phyloP scores from a whole-genome alignment of 2,797 vertebrate species.

The Acrossocheilus fasciatus region DNA sequence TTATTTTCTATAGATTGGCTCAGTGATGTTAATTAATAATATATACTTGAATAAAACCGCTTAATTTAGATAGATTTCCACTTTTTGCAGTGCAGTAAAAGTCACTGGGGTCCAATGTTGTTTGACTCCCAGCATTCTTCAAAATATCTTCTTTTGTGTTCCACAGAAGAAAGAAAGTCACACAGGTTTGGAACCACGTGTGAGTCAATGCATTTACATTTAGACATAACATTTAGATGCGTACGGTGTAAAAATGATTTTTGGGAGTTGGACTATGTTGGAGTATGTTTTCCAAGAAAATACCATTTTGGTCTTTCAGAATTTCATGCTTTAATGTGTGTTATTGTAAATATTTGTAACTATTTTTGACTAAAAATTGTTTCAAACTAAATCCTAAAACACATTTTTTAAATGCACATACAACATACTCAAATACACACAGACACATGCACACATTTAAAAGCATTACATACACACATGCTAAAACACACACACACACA shows the following conservation, averaged over 20 bases:
- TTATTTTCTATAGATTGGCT: no score
- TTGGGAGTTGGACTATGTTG: no score
- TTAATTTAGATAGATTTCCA: no score
- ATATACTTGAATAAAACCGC: no score
- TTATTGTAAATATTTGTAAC: neutral
- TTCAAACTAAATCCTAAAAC: no score
- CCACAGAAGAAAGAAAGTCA: neutral
- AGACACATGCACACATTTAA: neutral
- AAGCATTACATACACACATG: neutral
- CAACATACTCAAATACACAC: neutral
- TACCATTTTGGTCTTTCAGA: neutral
- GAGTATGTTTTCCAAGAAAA: neutral
- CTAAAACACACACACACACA: neutral
- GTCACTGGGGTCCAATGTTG: neutral
- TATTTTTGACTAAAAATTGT: neutral
- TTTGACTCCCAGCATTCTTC: neutral
- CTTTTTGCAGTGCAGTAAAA: no score
- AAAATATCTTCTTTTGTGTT: neutral
- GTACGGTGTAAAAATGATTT: no score
- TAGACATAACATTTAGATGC: neutral
- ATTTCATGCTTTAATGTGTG: neutral
- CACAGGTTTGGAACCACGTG: neutral
- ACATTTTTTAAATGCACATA: neutral
- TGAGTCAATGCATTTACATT: neutral
- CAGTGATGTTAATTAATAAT: no score